Evolutionary conservation across 2,888 invertebrate genomes (phyloP).

Genomic region (Leucophenga montana): DNA sequence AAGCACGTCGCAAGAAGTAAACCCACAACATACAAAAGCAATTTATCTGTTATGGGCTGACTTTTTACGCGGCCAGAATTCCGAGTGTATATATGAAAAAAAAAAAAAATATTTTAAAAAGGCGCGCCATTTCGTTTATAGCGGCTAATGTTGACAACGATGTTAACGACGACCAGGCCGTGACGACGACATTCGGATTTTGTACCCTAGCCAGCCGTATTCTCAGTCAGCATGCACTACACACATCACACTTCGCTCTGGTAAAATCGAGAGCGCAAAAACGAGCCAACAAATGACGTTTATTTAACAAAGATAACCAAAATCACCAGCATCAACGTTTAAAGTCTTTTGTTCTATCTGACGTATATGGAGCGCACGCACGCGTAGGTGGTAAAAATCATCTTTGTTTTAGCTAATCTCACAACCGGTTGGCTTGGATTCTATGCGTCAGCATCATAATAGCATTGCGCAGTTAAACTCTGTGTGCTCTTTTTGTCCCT

Average conservation of each 20-base stretch:
- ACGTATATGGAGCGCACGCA: constrained; percentile 1
- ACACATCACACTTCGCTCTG: no score
- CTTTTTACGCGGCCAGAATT: neutral
- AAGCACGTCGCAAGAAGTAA: constrained; percentile 36
- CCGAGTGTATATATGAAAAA: neutral
- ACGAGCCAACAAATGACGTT: neutral
- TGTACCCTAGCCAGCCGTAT: constrained; percentile 23
- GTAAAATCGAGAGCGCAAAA: neutral
- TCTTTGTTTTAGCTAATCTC: neutral
- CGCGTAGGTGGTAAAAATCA: neutral
- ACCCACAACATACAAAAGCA: constrained; percentile 46
- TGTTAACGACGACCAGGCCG: constrained; percentile 28
- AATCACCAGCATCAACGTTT: constrained; percentile 7
- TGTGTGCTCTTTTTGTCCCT: no score
- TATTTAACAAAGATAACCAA: neutral
- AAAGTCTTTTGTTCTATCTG: neutral
- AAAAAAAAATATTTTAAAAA: constrained; percentile 6
- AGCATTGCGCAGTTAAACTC: no score
- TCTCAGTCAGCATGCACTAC: neutral
- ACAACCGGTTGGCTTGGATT: neutral
- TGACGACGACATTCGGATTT: constrained; percentile 12
- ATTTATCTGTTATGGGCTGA: constrained; percentile 1
- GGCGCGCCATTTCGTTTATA: constrained; percentile 30
- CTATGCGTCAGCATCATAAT: no score
- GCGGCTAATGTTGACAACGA: constrained; percentile 35